Evolutionary conservation across 2,888 invertebrate genomes (phyloP).

Genomic region (Molorchus minor): DNA sequence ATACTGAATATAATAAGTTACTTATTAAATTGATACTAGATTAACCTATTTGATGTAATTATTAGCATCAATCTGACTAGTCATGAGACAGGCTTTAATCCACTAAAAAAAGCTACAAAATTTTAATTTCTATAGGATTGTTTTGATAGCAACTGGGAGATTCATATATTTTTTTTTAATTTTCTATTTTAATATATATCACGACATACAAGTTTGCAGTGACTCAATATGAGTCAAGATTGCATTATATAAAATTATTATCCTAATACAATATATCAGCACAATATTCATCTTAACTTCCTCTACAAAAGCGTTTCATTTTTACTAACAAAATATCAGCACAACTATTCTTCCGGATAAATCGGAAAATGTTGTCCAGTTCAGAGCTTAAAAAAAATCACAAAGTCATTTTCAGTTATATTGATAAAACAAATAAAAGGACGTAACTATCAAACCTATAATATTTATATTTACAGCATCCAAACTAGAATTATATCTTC

Average conservation of each 20-base stretch:
- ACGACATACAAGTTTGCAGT: constrained; percentile 50
- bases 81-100: constrained; percentile 38
- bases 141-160: constrained; percentile 48
- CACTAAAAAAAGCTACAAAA: constrained; percentile 39
- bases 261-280: constrained; percentile 28
- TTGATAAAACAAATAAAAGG: constrained; percentile 22
- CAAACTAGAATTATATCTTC: constrained; percentile 38
- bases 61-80: constrained; percentile 48
- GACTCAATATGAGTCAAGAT: constrained; percentile 52
- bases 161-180: constrained; percentile 42
- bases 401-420: constrained; percentile 33
- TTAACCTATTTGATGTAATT: constrained; percentile 34
- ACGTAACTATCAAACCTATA: constrained; percentile 37
- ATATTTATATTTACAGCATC: constrained; percentile 30
- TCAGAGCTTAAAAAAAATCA: constrained; percentile 47
- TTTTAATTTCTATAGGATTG: constrained; percentile 41
- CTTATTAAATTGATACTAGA: constrained; percentile 28
- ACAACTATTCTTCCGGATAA: constrained; percentile 37
- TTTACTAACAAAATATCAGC: constrained; percentile 44
- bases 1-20: constrained; percentile 45
- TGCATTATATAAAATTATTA: constrained; percentile 26
- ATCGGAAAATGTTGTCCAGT: constrained; percentile 38
- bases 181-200: constrained; percentile 38
- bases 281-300: constrained; percentile 38
- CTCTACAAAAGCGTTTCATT: constrained; percentile 45